These are phyloP conservation scores for Hyles lineata DNA, from an alignment of 2,888 invertebrate genomes.

Conservation along the genomic window DNA sequence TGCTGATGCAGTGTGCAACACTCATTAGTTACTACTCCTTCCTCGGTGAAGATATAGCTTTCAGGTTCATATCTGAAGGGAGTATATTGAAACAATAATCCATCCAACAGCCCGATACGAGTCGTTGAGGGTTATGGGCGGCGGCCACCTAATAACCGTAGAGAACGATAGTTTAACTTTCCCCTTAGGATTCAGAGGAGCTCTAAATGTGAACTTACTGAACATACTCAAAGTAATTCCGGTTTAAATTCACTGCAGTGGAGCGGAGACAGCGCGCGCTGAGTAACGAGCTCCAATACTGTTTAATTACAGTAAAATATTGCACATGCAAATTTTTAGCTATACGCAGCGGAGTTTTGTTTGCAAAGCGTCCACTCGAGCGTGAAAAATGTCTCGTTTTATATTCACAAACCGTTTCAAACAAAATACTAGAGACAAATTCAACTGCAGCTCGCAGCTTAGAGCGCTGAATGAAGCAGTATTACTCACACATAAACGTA, in stretches of 20 bases:
- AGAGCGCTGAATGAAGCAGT: constrained; percentile 10
- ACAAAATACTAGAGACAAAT: constrained; percentile 17
- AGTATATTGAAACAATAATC: too few species aligned
- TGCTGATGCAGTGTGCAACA: too few species aligned
- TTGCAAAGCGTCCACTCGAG: neutral
- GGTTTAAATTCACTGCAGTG: neutral
- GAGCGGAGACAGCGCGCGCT: neutral
- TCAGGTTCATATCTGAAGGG: too few species aligned
- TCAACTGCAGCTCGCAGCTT: constrained; percentile 9
- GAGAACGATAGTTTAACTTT: too few species aligned
- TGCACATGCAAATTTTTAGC: constrained; percentile 5
- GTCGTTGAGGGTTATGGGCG: too few species aligned
- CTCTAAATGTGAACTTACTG: constrained; percentile 3
- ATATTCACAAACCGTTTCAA: constrained; percentile 26
- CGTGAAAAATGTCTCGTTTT: constrained; percentile 13
- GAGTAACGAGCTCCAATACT: neutral
- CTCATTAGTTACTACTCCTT: neutral
- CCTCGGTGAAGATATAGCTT: too few species aligned
- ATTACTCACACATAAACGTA: constrained; percentile 3
- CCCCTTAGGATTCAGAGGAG: neutral
- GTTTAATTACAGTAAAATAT: constrained; percentile 24
- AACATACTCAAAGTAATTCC: neutral
- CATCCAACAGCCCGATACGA: too few species aligned
- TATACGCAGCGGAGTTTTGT: neutral
- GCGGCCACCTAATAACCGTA: too few species aligned